A percentile compares a stretch with the other conserved stretches of the same genome.
These are phyloP conservation scores for Plectrocnemia conspersa DNA, from an alignment of 1,140 invertebrate genomes.

Conservation along the genomic window DNA sequence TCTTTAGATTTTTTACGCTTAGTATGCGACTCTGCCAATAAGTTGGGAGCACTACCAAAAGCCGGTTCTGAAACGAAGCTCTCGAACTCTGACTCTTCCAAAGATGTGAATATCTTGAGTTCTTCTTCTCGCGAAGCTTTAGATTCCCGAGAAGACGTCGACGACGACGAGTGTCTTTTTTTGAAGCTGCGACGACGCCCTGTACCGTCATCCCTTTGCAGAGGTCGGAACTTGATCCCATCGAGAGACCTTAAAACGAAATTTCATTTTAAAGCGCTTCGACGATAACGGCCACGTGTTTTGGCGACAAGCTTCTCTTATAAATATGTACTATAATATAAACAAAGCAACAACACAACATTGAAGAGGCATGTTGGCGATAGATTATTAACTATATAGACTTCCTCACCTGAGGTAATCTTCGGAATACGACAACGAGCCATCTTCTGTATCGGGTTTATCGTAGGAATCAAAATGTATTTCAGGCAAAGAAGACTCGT, in stretches of 20 bases:
- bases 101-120: conserved; percentile 55
- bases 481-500: conserved; percentile 40
- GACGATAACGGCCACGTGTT: not conserved
- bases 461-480: conserved; percentile 51
- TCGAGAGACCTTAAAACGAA: conserved; percentile 56
- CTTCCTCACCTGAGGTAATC: conserved; percentile 50
- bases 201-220: conserved; percentile 55
- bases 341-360: not conserved
- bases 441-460: conserved; percentile 38
- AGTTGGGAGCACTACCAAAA: conserved; percentile 48
- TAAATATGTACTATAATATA: not conserved
- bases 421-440: conserved; percentile 41
- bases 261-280: too few species aligned
- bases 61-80: conserved; percentile 37
- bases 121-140: conserved; percentile 55
- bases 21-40: too few species aligned
- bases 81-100: conserved; percentile 56
- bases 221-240: conserved; percentile 53
- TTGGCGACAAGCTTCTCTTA: not conserved
- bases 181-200: conserved; percentile 54
- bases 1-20: too few species aligned
- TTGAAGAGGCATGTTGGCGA: not conserved
- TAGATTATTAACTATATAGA: not conserved
- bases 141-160: conserved; percentile 53
- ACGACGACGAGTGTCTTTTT: conserved; percentile 54